Base-by-base conservation (phyloP, 2,888 invertebrate genomes). In the Temnothorax ravouxi region DNA sequence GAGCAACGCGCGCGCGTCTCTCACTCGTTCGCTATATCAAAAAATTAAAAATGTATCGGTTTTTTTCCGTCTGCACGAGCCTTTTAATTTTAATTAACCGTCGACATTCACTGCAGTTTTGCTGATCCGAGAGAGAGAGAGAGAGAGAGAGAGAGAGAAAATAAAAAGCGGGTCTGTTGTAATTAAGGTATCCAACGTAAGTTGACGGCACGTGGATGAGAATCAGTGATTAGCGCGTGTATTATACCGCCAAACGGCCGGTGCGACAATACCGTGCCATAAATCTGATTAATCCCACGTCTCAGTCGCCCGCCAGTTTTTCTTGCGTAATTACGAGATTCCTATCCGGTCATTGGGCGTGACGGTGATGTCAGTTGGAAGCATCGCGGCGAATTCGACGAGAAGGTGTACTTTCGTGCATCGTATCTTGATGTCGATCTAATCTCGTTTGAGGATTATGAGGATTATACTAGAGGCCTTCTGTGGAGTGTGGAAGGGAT, bases 371-470 rank as follows among this genome's bases (percentile, higher is more conserved):
- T 77, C 75, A 72, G 62, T 34, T 72, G 59, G 59, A 34, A 56
- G 54, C 56, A 62, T 84, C 72, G 81, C 82, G 76, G 72, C 34
- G 56, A 72, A 84, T 82, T 84, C 66, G 72, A 79, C 69, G 47
- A 21, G 75, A 76, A 71, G 77, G 74, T 62, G 61, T 72, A 75
- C 13, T 61, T n/a, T 61, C 52, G 64, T 47, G 62, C 77, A n/a
- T 54, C 38, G 74, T 85, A 84, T 85, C 83, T 86, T 61, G 71
- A 72, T 64, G 50, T 59, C 79, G 79, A 79, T 85, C 83, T 79
- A 75, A 75, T 85, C 61, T 83, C 79, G 52, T 75, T 64, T 15
- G 71, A 69, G 86, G 83, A 85, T 86, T 84, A 86, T 76, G 61
- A 77, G 84, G 84, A 84, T 86, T 86, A 84, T 56, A 50, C 44